Base-by-base conservation (phyloP, 2,888 invertebrate genomes). In the Danaus chrysippus region DNA sequence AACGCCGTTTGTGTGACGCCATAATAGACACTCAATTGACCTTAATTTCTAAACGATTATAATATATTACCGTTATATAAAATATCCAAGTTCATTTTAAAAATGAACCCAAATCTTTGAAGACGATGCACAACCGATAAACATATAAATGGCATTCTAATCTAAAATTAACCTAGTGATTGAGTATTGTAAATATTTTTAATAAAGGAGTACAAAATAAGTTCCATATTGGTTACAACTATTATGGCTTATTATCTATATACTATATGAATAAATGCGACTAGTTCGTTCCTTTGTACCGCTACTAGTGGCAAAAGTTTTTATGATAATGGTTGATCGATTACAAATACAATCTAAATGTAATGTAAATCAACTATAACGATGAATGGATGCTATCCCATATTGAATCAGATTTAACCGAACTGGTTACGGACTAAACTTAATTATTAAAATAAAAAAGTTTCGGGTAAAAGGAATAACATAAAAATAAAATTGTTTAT, bases 181-280 rank as follows among this genome's bases (percentile, higher is more conserved):
- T 49, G 49, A 49, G 49, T 49, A 49, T 49, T 49, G 17, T 49
- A 49, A 34, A 34, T 17, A 49, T 17, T 49, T 11, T 8, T 49
- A 17, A 17, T 11, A 17, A 49, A 17, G 17, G 15, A 15, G 15
- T 15, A n/a, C 46, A 46, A 46, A 46, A 46, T 46, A 46, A 15
- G n/a, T 12, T 46, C 6, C 46, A 15, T 46, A 46, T 46, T 13
- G n/a, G 46, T 8, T 17, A 49, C 49, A 15, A 49, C 49, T 49
- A 34, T 34, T 34, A 34, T 34, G 23, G 23, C 23, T 5, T 34
- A 34, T 34, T 34, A 34, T 1, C 23, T 34, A 34, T 6, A 6
- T 34, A 34, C 23, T 34, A 34, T 34, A 34, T 34, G 23, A 34
- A 34, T 49, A 49, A 49, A 49, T 49, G 49, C 49, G 17, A 49